Evolutionary conservation across 2,113 vertebrate genomes (phyloP).

Genomic region (Paradisaea rubra): DNA sequence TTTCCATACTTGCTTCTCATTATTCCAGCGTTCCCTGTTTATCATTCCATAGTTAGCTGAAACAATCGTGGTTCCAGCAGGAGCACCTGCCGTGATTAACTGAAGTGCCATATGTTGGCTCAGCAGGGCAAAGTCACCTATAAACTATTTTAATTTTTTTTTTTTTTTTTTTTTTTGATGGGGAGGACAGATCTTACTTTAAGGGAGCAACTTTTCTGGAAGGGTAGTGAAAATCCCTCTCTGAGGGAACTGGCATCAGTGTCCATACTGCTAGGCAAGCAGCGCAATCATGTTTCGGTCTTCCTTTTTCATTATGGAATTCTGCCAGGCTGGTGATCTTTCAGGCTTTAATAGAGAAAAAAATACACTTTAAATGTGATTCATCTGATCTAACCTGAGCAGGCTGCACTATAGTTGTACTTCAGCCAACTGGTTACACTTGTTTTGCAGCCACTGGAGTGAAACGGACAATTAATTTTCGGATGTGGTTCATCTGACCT

Average conservation of each 20-base stretch:
- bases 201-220: background rate
- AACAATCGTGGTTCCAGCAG: background rate
- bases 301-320: background rate
- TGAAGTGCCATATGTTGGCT: slow-evolving; percentile 8
- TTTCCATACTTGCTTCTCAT: background rate
- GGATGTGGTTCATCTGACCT: background rate
- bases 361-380: background rate
- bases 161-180: background rate
- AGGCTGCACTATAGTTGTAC: background rate
- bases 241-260: background rate
- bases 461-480: background rate
- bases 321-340: slow-evolving; percentile 8
- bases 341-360: slow-evolving; percentile 10
- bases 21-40: slow-evolving; percentile 2
- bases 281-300: background rate
- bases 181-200: background rate
- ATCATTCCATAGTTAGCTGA: background rate
- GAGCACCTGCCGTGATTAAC: background rate
- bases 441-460: background rate
- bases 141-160: background rate
- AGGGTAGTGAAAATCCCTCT: background rate
- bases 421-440: background rate
- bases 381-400: background rate
- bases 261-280: background rate
- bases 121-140: slow-evolving; percentile 55